phyloP scores from a whole-genome alignment of 2,113 vertebrate species.

The Triplophysa dalaica region DNA sequence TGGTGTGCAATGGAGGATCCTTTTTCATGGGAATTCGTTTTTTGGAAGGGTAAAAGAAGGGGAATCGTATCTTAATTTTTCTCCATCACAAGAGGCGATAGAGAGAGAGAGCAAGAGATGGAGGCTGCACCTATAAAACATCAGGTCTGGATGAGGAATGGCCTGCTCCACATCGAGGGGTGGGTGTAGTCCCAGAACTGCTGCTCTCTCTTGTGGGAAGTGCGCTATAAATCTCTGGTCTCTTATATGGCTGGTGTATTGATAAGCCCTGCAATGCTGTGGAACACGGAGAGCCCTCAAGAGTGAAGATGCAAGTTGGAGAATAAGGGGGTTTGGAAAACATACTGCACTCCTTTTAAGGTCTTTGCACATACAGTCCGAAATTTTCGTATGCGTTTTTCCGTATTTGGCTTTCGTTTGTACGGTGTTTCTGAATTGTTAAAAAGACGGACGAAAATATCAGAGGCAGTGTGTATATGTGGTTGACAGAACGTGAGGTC shows the following conservation, averaged over 20 bases:
- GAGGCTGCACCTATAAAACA: slow-evolving; percentile 56
- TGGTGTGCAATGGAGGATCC: slow-evolving; percentile 27
- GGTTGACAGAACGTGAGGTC: too few species aligned
- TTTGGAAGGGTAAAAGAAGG: slow-evolving; percentile 22
- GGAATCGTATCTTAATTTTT: slow-evolving; percentile 31
- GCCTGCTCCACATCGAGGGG: slow-evolving; percentile 33
- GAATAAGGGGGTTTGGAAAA: background rate
- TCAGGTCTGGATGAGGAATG: slow-evolving; percentile 54
- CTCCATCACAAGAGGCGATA: background rate
- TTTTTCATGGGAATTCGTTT: background rate
- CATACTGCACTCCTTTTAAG: background rate
- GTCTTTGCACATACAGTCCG: too few species aligned
- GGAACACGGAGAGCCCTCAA: slow-evolving; percentile 18
- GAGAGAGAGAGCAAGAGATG: slow-evolving; percentile 11
- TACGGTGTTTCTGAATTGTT: too few species aligned
- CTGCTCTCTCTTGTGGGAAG: slow-evolving; percentile 49
- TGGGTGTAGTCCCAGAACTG: slow-evolving; percentile 33
- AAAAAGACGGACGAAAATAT: too few species aligned
- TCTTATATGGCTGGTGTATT: slow-evolving; percentile 57
- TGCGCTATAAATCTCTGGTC: slow-evolving; percentile 58
- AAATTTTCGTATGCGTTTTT: too few species aligned
- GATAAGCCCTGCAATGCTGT: slow-evolving; percentile 56
- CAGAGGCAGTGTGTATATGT: too few species aligned
- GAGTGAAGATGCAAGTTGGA: background rate
- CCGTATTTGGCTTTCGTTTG: too few species aligned